phyloP scores from a whole-genome alignment of 2,113 vertebrate species.

The Paradoxurus hermaphroditus region DNA sequence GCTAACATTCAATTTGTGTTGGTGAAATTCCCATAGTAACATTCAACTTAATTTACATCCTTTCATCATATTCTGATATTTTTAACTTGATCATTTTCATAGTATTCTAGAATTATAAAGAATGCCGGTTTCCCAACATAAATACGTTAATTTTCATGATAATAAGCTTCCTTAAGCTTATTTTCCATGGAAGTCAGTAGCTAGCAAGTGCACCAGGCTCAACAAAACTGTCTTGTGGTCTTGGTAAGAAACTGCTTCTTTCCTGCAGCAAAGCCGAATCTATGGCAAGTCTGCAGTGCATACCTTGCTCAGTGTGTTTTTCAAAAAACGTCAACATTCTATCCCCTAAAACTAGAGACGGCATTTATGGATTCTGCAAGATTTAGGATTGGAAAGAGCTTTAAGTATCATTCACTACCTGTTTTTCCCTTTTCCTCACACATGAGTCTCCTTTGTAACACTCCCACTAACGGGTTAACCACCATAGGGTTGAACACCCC shows the following conservation, averaged over 20 bases:
- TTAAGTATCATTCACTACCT: not conserved
- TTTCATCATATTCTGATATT: not conserved
- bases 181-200: not conserved
- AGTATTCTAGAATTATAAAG: not conserved
- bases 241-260: not conserved
- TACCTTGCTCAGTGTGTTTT: not conserved
- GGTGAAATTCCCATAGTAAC: not conserved
- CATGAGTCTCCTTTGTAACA: not conserved
- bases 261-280: not conserved
- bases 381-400: not conserved
- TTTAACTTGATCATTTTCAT: not conserved
- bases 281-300: not conserved
- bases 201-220: not conserved
- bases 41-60: not conserved
- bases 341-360: not conserved
- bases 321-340: not conserved
- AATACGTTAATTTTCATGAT: not conserved
- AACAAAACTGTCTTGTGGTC: not conserved
- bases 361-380: constrained; percentile 30
- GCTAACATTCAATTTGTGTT: not conserved
- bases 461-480: not conserved
- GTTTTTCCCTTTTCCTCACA: not conserved
- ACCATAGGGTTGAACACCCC: not conserved
- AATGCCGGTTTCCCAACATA: not conserved
- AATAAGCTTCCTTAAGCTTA: not conserved